Base-by-base conservation (phyloP, 2,888 invertebrate genomes). In the Hemicrepidius hirtus region DNA sequence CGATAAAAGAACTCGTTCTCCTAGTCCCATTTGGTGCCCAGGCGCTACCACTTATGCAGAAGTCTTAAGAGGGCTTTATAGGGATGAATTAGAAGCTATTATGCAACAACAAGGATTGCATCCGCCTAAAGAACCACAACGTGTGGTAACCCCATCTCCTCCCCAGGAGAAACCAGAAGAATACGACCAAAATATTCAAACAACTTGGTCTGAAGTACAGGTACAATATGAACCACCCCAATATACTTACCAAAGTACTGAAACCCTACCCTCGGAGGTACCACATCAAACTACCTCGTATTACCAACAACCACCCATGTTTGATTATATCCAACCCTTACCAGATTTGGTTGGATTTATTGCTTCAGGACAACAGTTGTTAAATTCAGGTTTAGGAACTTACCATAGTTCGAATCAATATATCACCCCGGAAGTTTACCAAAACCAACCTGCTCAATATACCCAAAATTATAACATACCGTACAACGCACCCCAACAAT, bases 31-130 rank as follows among this genome's bases (percentile, higher is more conserved):
- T 83, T 94, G 94, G 94, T 84, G 88, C 49, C 92, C 92, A 2
- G 94, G 93, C 32, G 91, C 92, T 21, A 91, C 93, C 57, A 91
- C 94, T 55, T 95, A 95, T 85, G 94, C 95, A 57, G 94, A 94
- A 86, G 92, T 95, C 76, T 89, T 95, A 73, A 90, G 91, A 78
- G 94, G 95, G 7, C 50, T 66, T 9, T 67, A 70, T 20, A 62
- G 44, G 9, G 59, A 68, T 20, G 68, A 64, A 59, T 12, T 35
- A 59, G 59, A 69, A 59, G 24, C 53, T 10, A 21, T 20, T 10
- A 37, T 40, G 7, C n/a, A 16, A 21, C 44, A 62, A 18, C 37
- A 41, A 16, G 40, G 32, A 21, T 16, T 12, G 10, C 46, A 24
- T n/a, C 21, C 21, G 13, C 4, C 12, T 10, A n/a, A 57, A n/a